Base-by-base conservation (phyloP, 2,888 invertebrate genomes). In the Prenolepis imparis region DNA sequence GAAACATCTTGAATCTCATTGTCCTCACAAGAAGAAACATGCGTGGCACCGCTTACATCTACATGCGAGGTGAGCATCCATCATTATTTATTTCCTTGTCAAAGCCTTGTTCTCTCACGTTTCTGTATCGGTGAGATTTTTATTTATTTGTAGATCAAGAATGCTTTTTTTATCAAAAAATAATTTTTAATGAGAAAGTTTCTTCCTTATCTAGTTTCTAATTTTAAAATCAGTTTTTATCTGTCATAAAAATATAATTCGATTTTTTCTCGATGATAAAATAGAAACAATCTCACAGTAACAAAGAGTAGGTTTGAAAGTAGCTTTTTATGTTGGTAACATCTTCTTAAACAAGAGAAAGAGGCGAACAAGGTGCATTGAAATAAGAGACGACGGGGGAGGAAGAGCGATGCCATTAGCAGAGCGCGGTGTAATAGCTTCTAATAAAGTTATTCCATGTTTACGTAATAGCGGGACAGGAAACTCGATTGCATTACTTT, bases 41-140 rank as follows among this genome's bases (percentile, higher is more conserved):
- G 96, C 96, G 97, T 90, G 97, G 97, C 61, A 97, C 97, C 0
- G 97, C 97, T 59, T 98, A 98, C 94, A 96, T 97, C 93, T 98
- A 97, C 95, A 97, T 97, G 97, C 95, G 97, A 95, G 97, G 97
- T 97, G 93, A 96, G 96, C 95, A 39, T 66, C 9, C 9, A 15
- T 74, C 18, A 15, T n/a, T 28, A 21, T 28, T 12, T 12, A 2
- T 66, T 28, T 48, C n/a, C 3, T 21, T 21, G 11, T 41, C 18
- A 6, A 15, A 32, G 32, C 4, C 6, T 75, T 24, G 4, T 41
- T 55, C 6, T 12, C 6, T 55, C 18, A 28, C 18, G 4, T 18
- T 21, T 52, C 36, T 3, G 1, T 39, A n/a, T 18, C 18, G 0
- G 3, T 52, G 36, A 63, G 9, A 63, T 63, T 63, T 5, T 21